Conservation (phyloP, 2,888 invertebrate species). For the Agrochola lychnidis region DNA sequence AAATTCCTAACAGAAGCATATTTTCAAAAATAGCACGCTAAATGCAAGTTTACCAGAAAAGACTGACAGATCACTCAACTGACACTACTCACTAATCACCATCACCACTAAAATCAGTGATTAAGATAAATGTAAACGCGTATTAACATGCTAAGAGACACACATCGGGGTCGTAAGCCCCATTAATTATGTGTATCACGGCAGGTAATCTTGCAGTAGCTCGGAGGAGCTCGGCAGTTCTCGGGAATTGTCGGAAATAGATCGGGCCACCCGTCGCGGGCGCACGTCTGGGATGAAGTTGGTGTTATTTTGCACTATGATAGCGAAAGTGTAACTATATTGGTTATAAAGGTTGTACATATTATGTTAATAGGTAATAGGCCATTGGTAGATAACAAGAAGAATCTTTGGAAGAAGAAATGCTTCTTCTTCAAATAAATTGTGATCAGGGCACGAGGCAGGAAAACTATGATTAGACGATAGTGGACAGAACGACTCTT, state of each 20-base stretch:
- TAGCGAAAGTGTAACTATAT: neutral
- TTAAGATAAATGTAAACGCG: conserved; percentile 57
- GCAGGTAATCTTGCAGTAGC: conserved; percentile 61
- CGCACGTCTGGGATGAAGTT: conserved; percentile 40
- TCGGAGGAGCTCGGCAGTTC: conserved; percentile 63
- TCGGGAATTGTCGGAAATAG: conserved; percentile 69
- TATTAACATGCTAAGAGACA: conserved; percentile 61
- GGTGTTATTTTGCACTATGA: conserved; percentile 39
- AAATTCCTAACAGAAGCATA: too few species aligned
- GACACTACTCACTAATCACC: conserved; percentile 46
- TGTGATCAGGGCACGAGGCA: too few species aligned
- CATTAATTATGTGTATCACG: conserved; percentile 65
- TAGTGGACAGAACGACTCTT: too few species aligned
- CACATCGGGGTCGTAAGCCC: conserved; percentile 54
- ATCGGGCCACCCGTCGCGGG: conserved; percentile 67
- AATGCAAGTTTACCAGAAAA: neutral
- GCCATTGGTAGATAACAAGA: too few species aligned
- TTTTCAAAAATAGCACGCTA: neutral
- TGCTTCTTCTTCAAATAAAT: too few species aligned
- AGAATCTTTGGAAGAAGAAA: too few species aligned
- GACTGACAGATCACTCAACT: conserved; percentile 24
- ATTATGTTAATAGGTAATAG: too few species aligned
- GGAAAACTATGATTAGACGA: too few species aligned
- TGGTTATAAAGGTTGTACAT: too few species aligned
- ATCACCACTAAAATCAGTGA: conserved; percentile 42